Base-by-base conservation (phyloP, 1,140 invertebrate species). In the Trigoniulus corallinus region DNA sequence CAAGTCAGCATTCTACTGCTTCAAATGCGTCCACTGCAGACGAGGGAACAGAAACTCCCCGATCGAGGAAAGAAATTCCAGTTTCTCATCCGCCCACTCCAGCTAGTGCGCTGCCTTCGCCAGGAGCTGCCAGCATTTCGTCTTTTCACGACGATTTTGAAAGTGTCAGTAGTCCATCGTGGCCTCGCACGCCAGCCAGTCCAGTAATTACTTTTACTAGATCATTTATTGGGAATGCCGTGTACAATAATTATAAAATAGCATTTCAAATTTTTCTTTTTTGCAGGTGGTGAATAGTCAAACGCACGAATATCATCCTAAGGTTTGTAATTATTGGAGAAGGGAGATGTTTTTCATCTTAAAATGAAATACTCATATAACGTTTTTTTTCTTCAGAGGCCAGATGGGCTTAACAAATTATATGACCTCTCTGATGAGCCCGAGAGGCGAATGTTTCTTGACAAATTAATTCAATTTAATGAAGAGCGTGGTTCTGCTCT, bases 371-470 rank as follows among this genome's bases (percentile, higher is more conserved):
- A n/a, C n/a, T n/a, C n/a, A n/a, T n/a, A n/a, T n/a, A n/a, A n/a
- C n/a, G n/a, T n/a, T n/a, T n/a, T n/a, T n/a, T n/a, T n/a, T 7
- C 20, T 47, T 4, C 46, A 56, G 58, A 59, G 58, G 54, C 59
- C 47, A 26, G 85, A 88, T 71, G 88, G 81, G 69, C 73, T 93
- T 65, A 78, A 81, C 61, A 93, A 94, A 70, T 72, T 96, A 59
- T 95, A 92, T 67, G 92, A 96, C 70, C 88, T 97, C 86, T 91
- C 94, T 62, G 87, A 91, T 61, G 86, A 88, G 65, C 86, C 88
- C 42, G 91, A 95, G 58, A 71, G 92, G 56, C 74, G 85, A 55
- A 76, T 74, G 55, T 95, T 91, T 81, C 72, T 97, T 55, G 91
- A 96, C 67, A 84, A 89, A 65, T 72, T 96, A 58, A 76, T 95